Evolutionary conservation across 2,888 invertebrate species (phyloP).

Genomic region (Nycteola revayana): DNA sequence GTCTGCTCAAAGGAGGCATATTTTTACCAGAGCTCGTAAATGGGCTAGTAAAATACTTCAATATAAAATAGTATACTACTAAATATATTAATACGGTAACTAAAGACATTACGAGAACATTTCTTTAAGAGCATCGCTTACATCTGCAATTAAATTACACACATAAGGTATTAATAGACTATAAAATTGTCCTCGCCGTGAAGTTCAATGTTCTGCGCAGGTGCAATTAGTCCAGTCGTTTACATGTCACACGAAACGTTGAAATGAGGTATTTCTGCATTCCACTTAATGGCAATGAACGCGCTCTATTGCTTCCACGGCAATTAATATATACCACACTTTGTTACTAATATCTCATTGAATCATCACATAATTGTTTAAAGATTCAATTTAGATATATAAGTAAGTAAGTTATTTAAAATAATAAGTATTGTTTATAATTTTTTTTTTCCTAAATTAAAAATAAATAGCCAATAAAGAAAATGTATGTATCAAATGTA

Average conservation of each 20-base stretch:
- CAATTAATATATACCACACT: slow-evolving; percentile 2
- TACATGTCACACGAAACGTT: slow-evolving; percentile 10
- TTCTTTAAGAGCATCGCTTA: too few relatives aligned
- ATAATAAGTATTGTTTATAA: background rate
- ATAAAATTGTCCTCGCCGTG: background rate
- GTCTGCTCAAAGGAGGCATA: too few relatives aligned
- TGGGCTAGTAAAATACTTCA: too few relatives aligned
- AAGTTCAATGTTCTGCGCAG: slow-evolving; percentile 12
- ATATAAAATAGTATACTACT: too few relatives aligned
- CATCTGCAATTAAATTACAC: too few relatives aligned
- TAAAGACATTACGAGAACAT: too few relatives aligned
- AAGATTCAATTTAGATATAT: background rate
- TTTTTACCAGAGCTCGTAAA: too few relatives aligned
- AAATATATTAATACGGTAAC: too few relatives aligned
- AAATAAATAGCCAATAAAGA: too few relatives aligned
- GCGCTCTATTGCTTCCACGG: slow-evolving; percentile 1
- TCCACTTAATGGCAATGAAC: slow-evolving; percentile 11
- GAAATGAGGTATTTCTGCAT: slow-evolving; percentile 16
- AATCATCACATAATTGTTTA: background rate
- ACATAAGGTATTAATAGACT: too few relatives aligned
- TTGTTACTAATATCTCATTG: background rate
- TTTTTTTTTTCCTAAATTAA: background rate
- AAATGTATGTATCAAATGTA: too few relatives aligned
- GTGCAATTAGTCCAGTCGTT: slow-evolving; percentile 8
- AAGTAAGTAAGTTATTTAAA: background rate